Evolutionary conservation across 2,888 invertebrate genomes (phyloP), one percentile per base, ranked within the genome.

Genomic region (Cantharis rufa): DNA sequence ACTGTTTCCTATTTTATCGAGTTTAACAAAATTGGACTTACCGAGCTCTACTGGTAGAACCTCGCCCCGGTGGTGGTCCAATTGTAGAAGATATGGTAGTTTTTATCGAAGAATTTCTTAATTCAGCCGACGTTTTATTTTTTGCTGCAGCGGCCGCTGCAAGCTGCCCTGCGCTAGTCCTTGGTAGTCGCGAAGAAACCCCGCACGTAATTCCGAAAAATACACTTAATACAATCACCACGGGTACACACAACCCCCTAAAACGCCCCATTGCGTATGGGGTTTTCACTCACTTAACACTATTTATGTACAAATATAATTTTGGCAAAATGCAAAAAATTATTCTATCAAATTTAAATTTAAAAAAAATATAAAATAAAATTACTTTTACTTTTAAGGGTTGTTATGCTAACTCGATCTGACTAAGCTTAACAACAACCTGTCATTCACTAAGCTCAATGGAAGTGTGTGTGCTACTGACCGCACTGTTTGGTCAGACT

Each of bases 121-220:
- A 81, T 80, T 88, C 86, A 24, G 85, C 78, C 62, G 85, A 82
- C 18, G 88, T 88, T 80, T 87, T 87, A 78, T 88, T 88, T 79
- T 87, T 87, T 5, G 87, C 87, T 64, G 87, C 87, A 15, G 87
- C 88, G 15, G 86, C 86, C 7, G 88, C 88, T 27, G 89, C 88
- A 80, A 90, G 85, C 83, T 91, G 91, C 81, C 88, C 91, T 81
- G 92, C 90, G 85, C 92, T 90, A 81, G 92, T 90, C 80, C 92
- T 88, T 71, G 92, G 91, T 78, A 91, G 86, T 68, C 91, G 89
- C 81, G 91, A 87, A 83, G 91, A 86, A 82, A 87, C 83, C 88
- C 86, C 84, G 86, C 87, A 82, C 88, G 89, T 83, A 89, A 89
- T 81, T 89, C 87, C 83, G 74, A 82, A 81, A 69, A 73, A 79